Evolutionary conservation across 1,140 invertebrate species (phyloP).

Genomic region (Nasonia giraulti): DNA sequence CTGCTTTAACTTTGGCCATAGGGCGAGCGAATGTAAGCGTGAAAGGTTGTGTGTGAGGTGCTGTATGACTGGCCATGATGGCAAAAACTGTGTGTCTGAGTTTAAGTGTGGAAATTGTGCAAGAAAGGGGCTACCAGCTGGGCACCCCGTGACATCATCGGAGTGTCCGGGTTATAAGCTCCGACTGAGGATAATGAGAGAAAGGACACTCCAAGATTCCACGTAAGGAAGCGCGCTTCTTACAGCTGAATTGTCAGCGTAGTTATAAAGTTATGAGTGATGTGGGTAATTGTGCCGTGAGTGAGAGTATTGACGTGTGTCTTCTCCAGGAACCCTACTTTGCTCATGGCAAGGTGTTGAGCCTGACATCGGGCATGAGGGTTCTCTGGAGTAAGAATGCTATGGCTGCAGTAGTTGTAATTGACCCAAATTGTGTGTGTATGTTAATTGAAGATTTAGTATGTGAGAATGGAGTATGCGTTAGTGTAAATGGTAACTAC

Average conservation of each 20-base stretch:
- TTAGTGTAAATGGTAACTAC: conserved; percentile 44
- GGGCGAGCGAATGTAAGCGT: background rate
- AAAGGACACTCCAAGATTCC: background rate
- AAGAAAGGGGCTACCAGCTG: background rate
- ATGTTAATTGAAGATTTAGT: conserved; percentile 54
- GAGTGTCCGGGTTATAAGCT: background rate
- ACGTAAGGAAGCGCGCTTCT: background rate
- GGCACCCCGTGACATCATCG: background rate
- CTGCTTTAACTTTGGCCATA: conserved; percentile 1
- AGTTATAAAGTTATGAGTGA: background rate
- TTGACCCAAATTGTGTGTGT: background rate
- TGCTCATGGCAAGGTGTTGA: background rate
- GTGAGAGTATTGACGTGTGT: background rate
- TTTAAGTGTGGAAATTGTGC: background rate
- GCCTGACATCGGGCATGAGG: background rate
- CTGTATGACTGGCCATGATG: background rate
- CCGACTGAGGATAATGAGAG: background rate
- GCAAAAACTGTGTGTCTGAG: background rate
- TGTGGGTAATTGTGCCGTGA: background rate
- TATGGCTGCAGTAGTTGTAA: background rate
- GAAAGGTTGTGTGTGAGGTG: background rate
- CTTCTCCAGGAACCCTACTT: conserved; percentile 3
- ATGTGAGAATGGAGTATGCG: conserved; percentile 19
- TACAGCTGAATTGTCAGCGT: background rate
- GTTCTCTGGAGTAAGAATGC: background rate